Base-by-base conservation (phyloP, 2,797 vertebrate species). In the Pangasius larnaudii region DNA sequence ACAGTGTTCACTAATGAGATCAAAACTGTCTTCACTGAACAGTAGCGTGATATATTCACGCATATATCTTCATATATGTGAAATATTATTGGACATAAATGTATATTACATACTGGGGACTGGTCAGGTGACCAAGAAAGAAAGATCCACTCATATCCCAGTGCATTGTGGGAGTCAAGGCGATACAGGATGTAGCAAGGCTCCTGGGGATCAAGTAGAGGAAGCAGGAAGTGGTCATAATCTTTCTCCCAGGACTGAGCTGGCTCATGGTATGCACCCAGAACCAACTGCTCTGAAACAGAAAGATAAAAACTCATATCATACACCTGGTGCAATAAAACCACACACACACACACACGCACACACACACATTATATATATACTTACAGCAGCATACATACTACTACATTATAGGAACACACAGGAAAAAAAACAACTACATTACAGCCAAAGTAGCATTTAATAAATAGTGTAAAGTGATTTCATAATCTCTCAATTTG, bases 61-160 rank as follows among this genome's bases (percentile, higher is more conserved):
- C 2, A 14, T 65, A 22, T 65, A 58, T 56, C 46, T 46, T 0
- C 46, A 46, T 46, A 46, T 39, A 30, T 11, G 8, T 5, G 3
- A 46, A 81, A 42, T 13, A 42, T 61, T 27, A 78, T 88, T 49
- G 27, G 27, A 49, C 7, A 13, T 33, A n/a, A 46, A 27, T 78
- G 46, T 22, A 83, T 22, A 51, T 84, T 71, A 95, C 95, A 84
- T 96, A 99, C 99, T 11, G 98, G 98, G 89, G 99, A 99, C 91
- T 97, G 97, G 92, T 99, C 99, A 1, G 99, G 99, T 51, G 98
- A 99, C 99, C 99, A 99, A 58, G 98, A 98, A 72, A 99, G 96
- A 94, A 99, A 99, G 92, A 99, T 94, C 99, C 99, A 99, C 94
- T 99, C 98, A 0, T 96, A 98, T 86, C 99, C 99, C 95, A 97